phyloP scores from a whole-genome alignment of 2,888 invertebrate genomes.

The Tanytarsus gracilentus region DNA sequence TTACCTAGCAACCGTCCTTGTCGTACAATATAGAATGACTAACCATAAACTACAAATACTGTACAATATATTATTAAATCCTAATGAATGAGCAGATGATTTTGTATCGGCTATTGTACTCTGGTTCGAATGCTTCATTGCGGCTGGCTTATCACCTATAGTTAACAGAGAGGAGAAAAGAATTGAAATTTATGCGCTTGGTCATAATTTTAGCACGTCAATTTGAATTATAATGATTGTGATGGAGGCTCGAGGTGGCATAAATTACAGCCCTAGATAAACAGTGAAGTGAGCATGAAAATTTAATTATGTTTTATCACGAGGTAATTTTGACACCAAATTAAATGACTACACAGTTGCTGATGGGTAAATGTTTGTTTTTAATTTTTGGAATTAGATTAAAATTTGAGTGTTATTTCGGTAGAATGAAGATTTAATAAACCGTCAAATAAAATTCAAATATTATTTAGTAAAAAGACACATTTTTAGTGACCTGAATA shows the following conservation, averaged over 20 bases:
- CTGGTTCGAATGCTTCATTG: slow-evolving; percentile 43
- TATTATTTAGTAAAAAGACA: too few species aligned
- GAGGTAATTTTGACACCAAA: too few species aligned
- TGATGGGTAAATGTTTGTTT: too few species aligned
- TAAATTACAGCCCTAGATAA: too few species aligned
- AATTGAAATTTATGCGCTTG: not conserved
- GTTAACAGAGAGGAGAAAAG: not conserved
- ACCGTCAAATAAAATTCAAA: too few species aligned
- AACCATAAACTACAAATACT: slow-evolving; percentile 16
- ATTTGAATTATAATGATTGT: not conserved
- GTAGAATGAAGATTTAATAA: too few species aligned
- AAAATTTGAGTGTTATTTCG: too few species aligned
- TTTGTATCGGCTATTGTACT: slow-evolving; percentile 38
- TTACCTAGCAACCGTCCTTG: not conserved
- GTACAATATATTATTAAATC: slow-evolving; percentile 1
- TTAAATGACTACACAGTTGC: too few species aligned
- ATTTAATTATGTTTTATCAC: too few species aligned
- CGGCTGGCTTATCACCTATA: slow-evolving; percentile 42
- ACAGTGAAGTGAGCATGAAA: too few species aligned
- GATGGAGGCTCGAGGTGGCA: not conserved
- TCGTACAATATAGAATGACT: not conserved
- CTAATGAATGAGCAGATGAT: slow-evolving; percentile 30
- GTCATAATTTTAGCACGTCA: slow-evolving; percentile 3
- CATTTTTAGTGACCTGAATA: too few species aligned
- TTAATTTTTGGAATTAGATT: too few species aligned